A percentile compares a stretch with the other conserved stretches of the same genome.
Evolutionary conservation across 2,113 vertebrate genomes (phyloP).

Genomic region (Peromyscus leucopus): DNA sequence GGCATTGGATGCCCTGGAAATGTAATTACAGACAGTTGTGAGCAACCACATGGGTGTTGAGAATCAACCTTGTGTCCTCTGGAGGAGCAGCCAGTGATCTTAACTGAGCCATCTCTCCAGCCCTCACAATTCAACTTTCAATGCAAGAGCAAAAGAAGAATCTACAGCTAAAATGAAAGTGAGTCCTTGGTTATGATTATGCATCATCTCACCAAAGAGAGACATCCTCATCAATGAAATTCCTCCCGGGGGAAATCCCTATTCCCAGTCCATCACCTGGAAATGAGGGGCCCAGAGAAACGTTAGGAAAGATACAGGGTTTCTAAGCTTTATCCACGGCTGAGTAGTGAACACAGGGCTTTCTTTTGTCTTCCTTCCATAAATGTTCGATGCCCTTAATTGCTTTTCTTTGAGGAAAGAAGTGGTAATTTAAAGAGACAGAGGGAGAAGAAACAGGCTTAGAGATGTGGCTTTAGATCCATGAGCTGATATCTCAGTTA

Average conservation of each 20-base stretch:
- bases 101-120: neutral
- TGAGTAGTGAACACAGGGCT: neutral
- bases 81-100: neutral
- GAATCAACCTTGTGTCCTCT: neutral
- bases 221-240: neutral
- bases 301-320: neutral
- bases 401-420: constrained; percentile 45
- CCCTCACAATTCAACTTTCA: constrained; percentile 15
- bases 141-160: neutral
- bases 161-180: neutral
- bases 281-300: neutral
- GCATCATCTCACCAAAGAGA: neutral
- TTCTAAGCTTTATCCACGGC: neutral
- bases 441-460: neutral
- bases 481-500: constrained; percentile 20
- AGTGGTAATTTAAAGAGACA: neutral
- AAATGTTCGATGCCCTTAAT: neutral
- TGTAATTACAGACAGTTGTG: neutral
- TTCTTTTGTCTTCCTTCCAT: neutral
- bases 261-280: neutral
- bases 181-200: neutral
- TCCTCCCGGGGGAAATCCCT: neutral
- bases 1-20: neutral
- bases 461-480: neutral
- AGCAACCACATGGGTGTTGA: neutral